Evolutionary conservation across 2,888 invertebrate genomes (phyloP).

Genomic region (Coenonympha glycerion): DNA sequence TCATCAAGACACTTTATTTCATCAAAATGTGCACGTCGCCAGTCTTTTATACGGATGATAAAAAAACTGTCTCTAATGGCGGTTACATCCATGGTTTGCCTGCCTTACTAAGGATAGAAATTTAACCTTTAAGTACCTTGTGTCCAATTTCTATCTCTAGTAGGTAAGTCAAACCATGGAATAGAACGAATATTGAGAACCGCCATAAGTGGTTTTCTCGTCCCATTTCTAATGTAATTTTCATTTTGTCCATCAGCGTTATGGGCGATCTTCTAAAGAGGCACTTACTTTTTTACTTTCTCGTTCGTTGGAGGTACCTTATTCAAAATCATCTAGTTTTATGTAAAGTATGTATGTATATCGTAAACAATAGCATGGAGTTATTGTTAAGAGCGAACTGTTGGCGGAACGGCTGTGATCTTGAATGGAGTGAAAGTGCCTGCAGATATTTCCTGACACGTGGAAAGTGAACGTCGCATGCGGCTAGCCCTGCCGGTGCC

Average conservation of each 20-base stretch:
- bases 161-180: no score
- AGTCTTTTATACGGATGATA: no score
- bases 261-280: not conserved
- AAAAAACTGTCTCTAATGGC: no score
- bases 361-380: conserved; percentile 40
- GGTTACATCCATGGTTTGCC: no score
- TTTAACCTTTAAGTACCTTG: no score
- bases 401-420: conserved; percentile 61
- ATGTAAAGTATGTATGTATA: conserved; percentile 23
- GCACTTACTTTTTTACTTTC: conserved; percentile 1
- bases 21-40: no score
- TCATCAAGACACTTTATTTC: no score
- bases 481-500: conserved; percentile 40
- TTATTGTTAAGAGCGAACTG: conserved; percentile 44
- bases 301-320: not conserved
- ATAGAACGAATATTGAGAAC: no score
- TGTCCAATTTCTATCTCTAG: no score
- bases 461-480: conserved; percentile 63
- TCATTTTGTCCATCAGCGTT: no score
- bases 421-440: conserved; percentile 73
- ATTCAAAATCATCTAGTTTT: conserved; percentile 14
- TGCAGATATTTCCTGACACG: conserved; percentile 63
- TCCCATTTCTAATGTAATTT: not conserved
- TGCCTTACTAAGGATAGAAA: no score
- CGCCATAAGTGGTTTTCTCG: no score